Percentiles rank a stretch among this genome's conserved stretches.
Conservation (phyloP, 2,113 vertebrate genomes). For the Erinaceus europaeus region DNA sequence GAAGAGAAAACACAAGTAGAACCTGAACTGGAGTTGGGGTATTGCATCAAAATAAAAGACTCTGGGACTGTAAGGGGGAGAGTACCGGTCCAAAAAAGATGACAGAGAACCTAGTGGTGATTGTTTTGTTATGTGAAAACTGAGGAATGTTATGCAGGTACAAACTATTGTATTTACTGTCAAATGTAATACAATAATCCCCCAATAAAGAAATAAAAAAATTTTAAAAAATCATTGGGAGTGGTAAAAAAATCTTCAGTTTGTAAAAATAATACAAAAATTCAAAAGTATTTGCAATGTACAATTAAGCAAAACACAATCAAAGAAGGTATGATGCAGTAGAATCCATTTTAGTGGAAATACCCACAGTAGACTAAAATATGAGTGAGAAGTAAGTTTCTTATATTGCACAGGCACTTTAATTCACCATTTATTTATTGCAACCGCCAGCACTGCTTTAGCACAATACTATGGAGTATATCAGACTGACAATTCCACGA, state of each 20-base stretch:
- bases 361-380: neutral
- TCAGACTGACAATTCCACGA: neutral
- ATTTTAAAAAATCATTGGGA: too few species aligned
- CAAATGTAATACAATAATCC: too few species aligned
- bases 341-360: neutral
- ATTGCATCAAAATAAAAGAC: too few species aligned
- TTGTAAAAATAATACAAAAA: neutral
- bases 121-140: too few species aligned
- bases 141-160: too few species aligned
- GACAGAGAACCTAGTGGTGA: too few species aligned
- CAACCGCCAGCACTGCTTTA: neutral
- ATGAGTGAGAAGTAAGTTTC: neutral
- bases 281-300: neutral
- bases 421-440: neutral
- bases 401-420: neutral
- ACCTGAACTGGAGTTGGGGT: too few species aligned
- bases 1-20: too few species aligned
- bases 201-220: too few species aligned
- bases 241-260: neutral
- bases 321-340: neutral
- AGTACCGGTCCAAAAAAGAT: too few species aligned
- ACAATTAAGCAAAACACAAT: neutral
- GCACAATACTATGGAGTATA: neutral
- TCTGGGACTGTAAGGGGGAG: too few species aligned
- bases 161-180: too few species aligned